A percentile compares a stretch with the other conserved stretches of the same genome.
Evolutionary conservation across 2,113 vertebrate genomes (phyloP).

Genomic region (Siniperca chuatsi): DNA sequence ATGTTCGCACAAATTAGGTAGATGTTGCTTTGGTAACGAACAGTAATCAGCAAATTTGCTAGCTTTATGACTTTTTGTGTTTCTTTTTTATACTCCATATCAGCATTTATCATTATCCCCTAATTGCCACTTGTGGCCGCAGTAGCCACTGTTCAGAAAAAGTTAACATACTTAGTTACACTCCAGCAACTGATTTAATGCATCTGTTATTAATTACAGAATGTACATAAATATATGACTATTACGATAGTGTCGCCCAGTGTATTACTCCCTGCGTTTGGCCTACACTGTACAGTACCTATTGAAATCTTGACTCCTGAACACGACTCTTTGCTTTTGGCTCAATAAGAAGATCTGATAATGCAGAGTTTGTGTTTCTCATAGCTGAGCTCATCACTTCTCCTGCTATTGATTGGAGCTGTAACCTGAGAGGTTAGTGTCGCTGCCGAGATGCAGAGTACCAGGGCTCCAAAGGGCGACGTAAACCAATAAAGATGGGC

Average conservation of each 20-base stretch:
- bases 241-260: background rate
- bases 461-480: constrained; percentile 28
- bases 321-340: constrained; percentile 48
- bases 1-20: background rate
- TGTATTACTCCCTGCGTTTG: background rate
- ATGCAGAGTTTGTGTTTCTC: constrained; percentile 77
- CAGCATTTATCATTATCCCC: background rate
- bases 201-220: background rate
- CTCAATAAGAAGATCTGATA: constrained; percentile 67
- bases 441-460: constrained; percentile 43
- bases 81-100: background rate
- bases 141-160: background rate
- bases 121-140: background rate
- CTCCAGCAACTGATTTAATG: background rate
- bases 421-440: constrained; percentile 73
- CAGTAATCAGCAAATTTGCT: background rate
- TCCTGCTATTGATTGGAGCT: constrained; percentile 68
- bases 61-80: background rate
- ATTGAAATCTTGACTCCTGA: constrained; percentile 36
- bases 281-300: background rate
- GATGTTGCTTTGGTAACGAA: background rate
- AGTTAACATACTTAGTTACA: background rate
- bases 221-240: background rate
- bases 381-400: constrained; percentile 78
- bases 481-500: constrained; percentile 16